Conservation (phyloP, 2,888 invertebrate genomes). For the Idaea straminata region DNA sequence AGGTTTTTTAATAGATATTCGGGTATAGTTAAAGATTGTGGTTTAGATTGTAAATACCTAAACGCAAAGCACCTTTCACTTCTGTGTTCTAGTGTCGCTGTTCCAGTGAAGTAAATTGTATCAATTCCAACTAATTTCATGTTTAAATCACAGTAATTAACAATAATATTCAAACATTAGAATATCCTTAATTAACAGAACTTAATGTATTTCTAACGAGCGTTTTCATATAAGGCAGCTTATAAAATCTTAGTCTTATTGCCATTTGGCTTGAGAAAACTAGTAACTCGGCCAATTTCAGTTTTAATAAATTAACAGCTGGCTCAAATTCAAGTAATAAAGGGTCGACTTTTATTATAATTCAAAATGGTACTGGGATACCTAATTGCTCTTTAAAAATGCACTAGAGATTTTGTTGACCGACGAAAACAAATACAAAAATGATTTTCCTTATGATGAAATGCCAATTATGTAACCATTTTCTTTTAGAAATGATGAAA, state of each 20-base stretch:
- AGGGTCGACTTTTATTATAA: background rate
- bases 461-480: too few relatives aligned
- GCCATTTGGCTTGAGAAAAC: conserved; percentile 1
- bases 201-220: background rate
- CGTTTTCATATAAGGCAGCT: background rate
- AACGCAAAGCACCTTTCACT: background rate
- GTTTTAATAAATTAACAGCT: background rate
- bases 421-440: background rate
- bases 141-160: background rate
- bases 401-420: background rate
- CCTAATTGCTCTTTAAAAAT: background rate
- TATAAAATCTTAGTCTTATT: conserved; percentile 1
- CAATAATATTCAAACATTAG: background rate
- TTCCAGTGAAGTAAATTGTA: background rate
- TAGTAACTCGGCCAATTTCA: background rate
- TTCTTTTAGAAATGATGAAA: background rate
- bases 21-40: background rate
- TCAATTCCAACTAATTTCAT: background rate
- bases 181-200: background rate
- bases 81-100: background rate
- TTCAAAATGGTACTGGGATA: background rate
- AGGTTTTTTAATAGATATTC: too few relatives aligned
- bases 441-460: background rate
- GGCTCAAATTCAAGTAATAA: background rate
- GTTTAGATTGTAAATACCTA: background rate